A percentile compares a stretch with the other conserved stretches of the same genome.
phyloP scores from a whole-genome alignment of 2,888 invertebrate genomes.

The Ectropis crepuscularia region DNA sequence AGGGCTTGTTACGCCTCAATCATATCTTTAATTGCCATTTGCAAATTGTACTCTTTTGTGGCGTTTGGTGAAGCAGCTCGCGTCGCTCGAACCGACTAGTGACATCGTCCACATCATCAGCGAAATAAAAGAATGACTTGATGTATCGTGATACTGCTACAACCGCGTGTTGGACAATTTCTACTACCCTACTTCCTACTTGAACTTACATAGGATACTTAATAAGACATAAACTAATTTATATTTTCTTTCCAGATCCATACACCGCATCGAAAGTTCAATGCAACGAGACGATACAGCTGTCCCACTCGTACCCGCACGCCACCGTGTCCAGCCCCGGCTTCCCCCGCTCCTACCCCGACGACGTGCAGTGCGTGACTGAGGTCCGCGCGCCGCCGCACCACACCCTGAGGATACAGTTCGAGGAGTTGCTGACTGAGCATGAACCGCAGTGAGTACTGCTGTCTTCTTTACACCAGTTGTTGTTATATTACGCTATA shows the following conservation, averaged over 20 bases:
- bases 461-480: neutral
- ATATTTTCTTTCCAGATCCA: conserved; percentile 65
- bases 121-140: too few species aligned
- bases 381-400: conserved; percentile 88
- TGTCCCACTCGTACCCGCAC: conserved; percentile 87
- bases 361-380: conserved; percentile 90
- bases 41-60: too few species aligned
- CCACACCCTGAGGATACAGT: conserved; percentile 89
- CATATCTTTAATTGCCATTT: too few species aligned
- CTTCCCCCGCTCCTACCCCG: conserved; percentile 91
- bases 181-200: too few species aligned
- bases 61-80: too few species aligned
- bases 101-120: too few species aligned
- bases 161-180: too few species aligned
- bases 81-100: too few species aligned
- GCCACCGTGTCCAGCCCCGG: conserved; percentile 91
- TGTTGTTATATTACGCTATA: neutral
- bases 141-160: too few species aligned
- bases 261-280: conserved; percentile 71
- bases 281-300: conserved; percentile 88
- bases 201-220: too few species aligned
- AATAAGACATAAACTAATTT: neutral
- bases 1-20: too few species aligned
- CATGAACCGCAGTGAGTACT: conserved; percentile 89
- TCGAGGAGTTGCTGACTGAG: conserved; percentile 91